Conservation (phyloP, 2,888 invertebrate species). For the Sarcophaga caerulescens region DNA sequence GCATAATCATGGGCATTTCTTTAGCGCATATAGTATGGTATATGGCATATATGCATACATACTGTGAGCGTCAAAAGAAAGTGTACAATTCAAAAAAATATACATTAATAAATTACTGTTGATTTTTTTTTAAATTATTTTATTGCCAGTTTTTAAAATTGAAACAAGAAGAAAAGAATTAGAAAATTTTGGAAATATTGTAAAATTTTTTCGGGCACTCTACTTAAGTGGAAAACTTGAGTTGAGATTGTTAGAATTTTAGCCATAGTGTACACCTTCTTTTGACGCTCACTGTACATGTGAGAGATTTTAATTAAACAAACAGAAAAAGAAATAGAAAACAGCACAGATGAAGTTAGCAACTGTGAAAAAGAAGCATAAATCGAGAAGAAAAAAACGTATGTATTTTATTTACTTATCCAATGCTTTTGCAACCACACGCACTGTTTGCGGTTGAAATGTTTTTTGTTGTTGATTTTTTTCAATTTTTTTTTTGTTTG, state of each 20-base stretch:
- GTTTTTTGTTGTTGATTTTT: not conserved
- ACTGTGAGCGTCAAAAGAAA: no score
- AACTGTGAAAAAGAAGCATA: not conserved
- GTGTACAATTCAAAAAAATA: no score
- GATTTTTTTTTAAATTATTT: no score
- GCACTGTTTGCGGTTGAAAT: conserved; percentile 71
- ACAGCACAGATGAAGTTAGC: not conserved
- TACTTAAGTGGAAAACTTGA: no score
- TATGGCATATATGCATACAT: not conserved
- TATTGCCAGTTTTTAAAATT: no score
- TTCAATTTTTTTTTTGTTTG: not conserved
- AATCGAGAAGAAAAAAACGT: conserved; percentile 29
- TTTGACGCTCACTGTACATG: no score
- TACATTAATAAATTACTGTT: no score
- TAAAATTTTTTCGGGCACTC: no score
- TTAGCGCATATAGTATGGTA: not conserved
- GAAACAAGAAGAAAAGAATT: no score
- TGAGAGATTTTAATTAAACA: conserved; percentile 63
- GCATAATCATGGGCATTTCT: not conserved
- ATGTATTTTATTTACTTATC: conserved; percentile 52
- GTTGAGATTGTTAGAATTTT: no score
- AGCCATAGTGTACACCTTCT: no score
- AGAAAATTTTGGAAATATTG: no score
- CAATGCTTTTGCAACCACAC: conserved; percentile 75
- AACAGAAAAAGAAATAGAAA: conserved; percentile 75